Conservation (phyloP, 2,888 invertebrate genomes). For the Mesochorus sp. region DNA sequence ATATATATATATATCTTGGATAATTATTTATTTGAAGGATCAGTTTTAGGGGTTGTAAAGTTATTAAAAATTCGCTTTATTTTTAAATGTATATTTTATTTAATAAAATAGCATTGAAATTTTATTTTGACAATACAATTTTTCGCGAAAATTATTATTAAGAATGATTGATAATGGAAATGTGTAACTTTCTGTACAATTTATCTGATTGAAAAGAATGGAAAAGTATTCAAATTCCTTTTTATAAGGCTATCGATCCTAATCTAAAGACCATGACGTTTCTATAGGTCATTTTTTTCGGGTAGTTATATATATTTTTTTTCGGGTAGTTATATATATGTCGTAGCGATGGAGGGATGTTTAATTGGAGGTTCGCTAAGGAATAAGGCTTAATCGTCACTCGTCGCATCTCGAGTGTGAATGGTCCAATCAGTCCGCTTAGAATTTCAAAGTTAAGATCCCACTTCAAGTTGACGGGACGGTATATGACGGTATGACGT, state of each 20-base stretch:
- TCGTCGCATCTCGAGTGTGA: conserved; percentile 28
- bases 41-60: background rate
- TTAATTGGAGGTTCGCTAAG: conserved; percentile 31
- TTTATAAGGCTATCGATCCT: too few relatives aligned
- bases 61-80: too few relatives aligned
- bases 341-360: background rate
- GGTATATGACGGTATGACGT: background rate
- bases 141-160: too few relatives aligned
- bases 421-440: conserved; percentile 40
- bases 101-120: too few relatives aligned
- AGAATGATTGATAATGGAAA: too few relatives aligned
- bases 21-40: background rate
- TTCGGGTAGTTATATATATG: background rate
- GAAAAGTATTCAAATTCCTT: too few relatives aligned
- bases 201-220: too few relatives aligned
- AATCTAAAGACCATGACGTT: too few relatives aligned
- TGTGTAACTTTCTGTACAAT: too few relatives aligned
- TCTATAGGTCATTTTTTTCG: background rate
- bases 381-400: conserved; percentile 9
- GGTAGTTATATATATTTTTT: background rate
- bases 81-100: too few relatives aligned
- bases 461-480: conserved; percentile 23
- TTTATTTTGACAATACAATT: too few relatives aligned
- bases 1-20: background rate
- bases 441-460: conserved; percentile 31